These are phyloP conservation scores for Palythoa caribaeorum DNA, from an alignment of 92 coral and sea anemone species.

Conservation along the genomic window DNA sequence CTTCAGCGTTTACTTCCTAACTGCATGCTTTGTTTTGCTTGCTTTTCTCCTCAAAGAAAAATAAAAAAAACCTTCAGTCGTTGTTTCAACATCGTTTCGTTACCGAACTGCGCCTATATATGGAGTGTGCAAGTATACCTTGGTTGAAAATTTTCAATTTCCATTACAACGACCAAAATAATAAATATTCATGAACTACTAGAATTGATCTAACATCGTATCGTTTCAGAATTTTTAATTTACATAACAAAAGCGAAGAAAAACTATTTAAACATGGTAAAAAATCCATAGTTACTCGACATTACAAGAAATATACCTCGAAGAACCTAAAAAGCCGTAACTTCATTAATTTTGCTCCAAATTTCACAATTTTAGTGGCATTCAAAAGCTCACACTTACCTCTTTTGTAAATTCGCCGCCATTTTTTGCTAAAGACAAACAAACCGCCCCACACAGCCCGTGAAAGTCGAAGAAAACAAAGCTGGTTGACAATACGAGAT, in stretches of 20 bases:
- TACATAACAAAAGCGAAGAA: conserved; percentile 34
- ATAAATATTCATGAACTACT: conserved; percentile 12
- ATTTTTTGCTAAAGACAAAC: conserved; percentile 27
- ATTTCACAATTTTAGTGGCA: conserved; percentile 47
- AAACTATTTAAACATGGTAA: conserved; percentile 30
- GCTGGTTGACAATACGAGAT: background rate
- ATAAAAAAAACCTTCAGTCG: background rate
- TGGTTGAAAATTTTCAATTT: conserved; percentile 49
- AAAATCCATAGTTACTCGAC: conserved; percentile 43
- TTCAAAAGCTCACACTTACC: conserved; percentile 49
- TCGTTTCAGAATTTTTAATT: conserved; percentile 56
- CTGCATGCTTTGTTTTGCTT: conserved; percentile 23
- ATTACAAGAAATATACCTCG: conserved; percentile 30
- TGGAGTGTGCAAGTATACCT: conserved; percentile 43
- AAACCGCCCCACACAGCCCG: conserved; percentile 27
- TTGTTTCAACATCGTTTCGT: conserved; percentile 30
- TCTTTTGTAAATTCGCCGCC: conserved; percentile 46
- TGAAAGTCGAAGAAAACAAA: conserved; percentile 42
- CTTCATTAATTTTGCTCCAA: conserved; percentile 42
- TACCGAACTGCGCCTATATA: conserved; percentile 35
- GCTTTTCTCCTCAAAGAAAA: background rate
- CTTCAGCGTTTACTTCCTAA: conserved; percentile 18
- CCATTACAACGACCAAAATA: conserved; percentile 48
- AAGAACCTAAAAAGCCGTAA: conserved; percentile 41
- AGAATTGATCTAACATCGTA: conserved; percentile 48